Evolutionary conservation across 1,140 invertebrate genomes (phyloP), one percentile per base, ranked within the genome.

Genomic region (Pseudachorutes palmiensis): DNA sequence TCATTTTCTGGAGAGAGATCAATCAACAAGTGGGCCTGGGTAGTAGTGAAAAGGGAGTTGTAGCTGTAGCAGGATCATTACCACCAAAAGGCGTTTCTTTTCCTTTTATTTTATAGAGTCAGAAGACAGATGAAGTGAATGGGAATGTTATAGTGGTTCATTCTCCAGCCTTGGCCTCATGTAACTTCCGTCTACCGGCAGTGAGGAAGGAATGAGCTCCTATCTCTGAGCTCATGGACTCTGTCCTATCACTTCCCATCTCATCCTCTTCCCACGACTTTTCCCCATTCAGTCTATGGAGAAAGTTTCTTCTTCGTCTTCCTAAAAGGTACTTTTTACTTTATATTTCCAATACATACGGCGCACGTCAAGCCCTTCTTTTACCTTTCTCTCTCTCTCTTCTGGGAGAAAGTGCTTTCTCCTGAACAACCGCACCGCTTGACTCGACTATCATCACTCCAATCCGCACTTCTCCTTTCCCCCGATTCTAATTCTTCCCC

Each of bases 1-100:
- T 26, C 60, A 9, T 62, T 16, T 62, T 26, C 3, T 22, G 26
- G 9, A 22, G 51, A 57, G 58, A 62, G 60, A 67, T 67, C 66
- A 67, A 67, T 67, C 66, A 67, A 67, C 66, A 67, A 67, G 66
- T 67, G 66, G 41, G 66, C 55, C 66, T 28, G 32, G 41, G 65
- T 58, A n/a, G n/a, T n/a, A n/a, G n/a, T n/a, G n/a, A n/a, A n/a
- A n/a, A n/a, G n/a, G n/a, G n/a, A n/a, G n/a, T n/a, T n/a, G n/a
- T n/a, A n/a, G n/a, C n/a, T n/a, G n/a, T n/a, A n/a, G n/a, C n/a
- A n/a, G n/a, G n/a, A n/a, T n/a, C n/a, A n/a, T n/a, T n/a, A n/a
- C n/a, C n/a, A n/a, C n/a, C n/a, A n/a, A n/a, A n/a, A n/a, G n/a
- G n/a, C n/a, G n/a, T n/a, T 24, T 51, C 41, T 58, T 66, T 28